Base-by-base conservation (phyloP, 2,113 vertebrate species). In the Hippocampus zosterae region DNA sequence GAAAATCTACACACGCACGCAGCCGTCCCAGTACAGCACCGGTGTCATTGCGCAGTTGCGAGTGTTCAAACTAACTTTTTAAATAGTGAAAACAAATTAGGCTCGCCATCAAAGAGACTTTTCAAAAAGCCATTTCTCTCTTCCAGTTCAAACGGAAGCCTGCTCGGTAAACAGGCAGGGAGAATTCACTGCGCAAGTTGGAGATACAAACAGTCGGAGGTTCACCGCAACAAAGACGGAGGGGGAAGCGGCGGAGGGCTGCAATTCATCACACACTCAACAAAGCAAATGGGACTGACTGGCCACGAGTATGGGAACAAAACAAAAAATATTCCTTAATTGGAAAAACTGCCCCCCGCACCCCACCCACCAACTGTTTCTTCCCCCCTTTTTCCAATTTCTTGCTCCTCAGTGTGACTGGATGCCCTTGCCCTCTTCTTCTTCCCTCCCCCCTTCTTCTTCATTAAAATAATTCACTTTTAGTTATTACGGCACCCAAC, bases 221-320 rank as follows among this genome's bases (percentile, higher is more conserved):
- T 81, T 59, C 85, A 84, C 84, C 87, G 85, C 88, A 87, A 88
- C 89, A 91, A 90, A 90, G 88, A 74, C 80, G 75, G 73, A 41
- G 57, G 83, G 42, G 46, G 75, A 82, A 79, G 83, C 72, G 82
- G 78, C 59, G 82, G 81, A 83, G 82, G 85, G 81, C 70, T 78
- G 87, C 80, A 87, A 91, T 88, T 87, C 88, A 88, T 88, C 87
- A 88, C 81, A 85, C 77, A 66, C 81, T 86, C 85, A 81, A 88
- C 90, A 87, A 88, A 88, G 84, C 84, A 78, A 83, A 88, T 80
- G 86, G 85, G 84, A 87, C 85, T 83, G 84, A 91, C 89, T 88
- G 88, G 84, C 88, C 86, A 80, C 89, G 90, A 90, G 88, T 79
- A 80, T 77, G 77, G 78, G 77, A 88, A 88, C 84, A 81, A 88